These are phyloP conservation scores for Cosmorhoe ocellata DNA, from an alignment of 2,888 invertebrate species.

Conservation along the genomic window DNA sequence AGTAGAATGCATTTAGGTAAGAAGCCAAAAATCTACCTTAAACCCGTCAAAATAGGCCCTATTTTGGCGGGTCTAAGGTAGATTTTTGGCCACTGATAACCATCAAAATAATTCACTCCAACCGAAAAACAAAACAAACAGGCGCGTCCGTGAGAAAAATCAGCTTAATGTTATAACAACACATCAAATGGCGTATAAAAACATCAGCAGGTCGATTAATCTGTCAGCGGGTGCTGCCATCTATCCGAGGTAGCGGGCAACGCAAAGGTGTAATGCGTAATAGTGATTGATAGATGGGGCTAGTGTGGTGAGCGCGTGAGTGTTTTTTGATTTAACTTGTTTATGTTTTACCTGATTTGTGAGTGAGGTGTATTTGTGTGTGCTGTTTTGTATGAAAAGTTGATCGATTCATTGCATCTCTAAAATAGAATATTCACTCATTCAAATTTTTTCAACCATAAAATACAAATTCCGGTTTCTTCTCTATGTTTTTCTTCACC, in stretches of 20 bases:
- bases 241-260: conserved; percentile 62
- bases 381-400: conserved; percentile 18
- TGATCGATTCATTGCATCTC: conserved; percentile 16
- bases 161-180: conserved; percentile 57
- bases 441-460: too few relatives aligned
- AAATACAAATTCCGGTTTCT: too few relatives aligned
- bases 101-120: conserved; percentile 30
- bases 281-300: conserved; percentile 76
- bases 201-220: conserved; percentile 62
- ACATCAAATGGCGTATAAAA: conserved; percentile 67
- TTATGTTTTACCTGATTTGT: conserved; percentile 45
- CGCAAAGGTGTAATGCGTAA: conserved; percentile 68
- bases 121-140: conserved; percentile 30
- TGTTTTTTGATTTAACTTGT: conserved; percentile 51
- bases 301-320: conserved; percentile 49
- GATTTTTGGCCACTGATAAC: conserved; percentile 26
- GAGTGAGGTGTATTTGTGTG: conserved; percentile 28
- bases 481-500: too few relatives aligned
- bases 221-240: conserved; percentile 71
- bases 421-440: not conserved
- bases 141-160: conserved; percentile 31
- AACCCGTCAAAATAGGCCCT: not conserved
- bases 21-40: too few relatives aligned
- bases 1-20: too few relatives aligned
- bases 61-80: too few relatives aligned